Conservation (phyloP, 2,797 vertebrate genomes). For the Ctenopoma multispine region DNA sequence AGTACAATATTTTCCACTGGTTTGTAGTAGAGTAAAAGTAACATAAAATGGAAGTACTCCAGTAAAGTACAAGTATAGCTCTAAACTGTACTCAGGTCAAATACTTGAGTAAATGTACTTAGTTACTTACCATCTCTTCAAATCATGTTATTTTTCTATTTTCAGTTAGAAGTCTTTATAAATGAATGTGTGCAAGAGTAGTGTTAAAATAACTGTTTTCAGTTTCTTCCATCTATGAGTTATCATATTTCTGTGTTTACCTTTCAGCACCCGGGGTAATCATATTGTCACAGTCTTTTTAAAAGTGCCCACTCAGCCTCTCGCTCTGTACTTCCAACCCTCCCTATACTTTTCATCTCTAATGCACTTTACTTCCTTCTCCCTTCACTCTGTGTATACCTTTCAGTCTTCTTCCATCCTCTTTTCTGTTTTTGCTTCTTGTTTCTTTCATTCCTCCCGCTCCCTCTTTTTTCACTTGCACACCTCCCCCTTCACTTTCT, state of each 20-base stretch:
- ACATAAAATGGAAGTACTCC: too few relatives aligned
- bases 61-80: too few relatives aligned
- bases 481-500: conserved; percentile 57
- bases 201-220: too few relatives aligned
- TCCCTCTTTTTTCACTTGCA: conserved; percentile 52
- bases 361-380: background rate
- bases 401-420: conserved; percentile 18
- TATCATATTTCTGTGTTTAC: conserved; percentile 63
- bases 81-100: too few relatives aligned
- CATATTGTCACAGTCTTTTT: conserved; percentile 79
- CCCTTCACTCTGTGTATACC: background rate
- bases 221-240: conserved; percentile 15
- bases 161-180: too few relatives aligned
- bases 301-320: conserved; percentile 52
- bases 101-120: too few relatives aligned
- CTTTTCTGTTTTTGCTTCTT: conserved; percentile 36
- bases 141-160: too few relatives aligned
- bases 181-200: too few relatives aligned
- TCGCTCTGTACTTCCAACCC: conserved; percentile 13
- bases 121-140: too few relatives aligned
- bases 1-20: too few relatives aligned
- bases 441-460: conserved; percentile 56
- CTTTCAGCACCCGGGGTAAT: conserved; percentile 69
- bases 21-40: too few relatives aligned
- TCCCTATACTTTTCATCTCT: conserved; percentile 3